phyloP scores from a whole-genome alignment of 2,113 vertebrate species.

The Notarius lentiginosus region DNA sequence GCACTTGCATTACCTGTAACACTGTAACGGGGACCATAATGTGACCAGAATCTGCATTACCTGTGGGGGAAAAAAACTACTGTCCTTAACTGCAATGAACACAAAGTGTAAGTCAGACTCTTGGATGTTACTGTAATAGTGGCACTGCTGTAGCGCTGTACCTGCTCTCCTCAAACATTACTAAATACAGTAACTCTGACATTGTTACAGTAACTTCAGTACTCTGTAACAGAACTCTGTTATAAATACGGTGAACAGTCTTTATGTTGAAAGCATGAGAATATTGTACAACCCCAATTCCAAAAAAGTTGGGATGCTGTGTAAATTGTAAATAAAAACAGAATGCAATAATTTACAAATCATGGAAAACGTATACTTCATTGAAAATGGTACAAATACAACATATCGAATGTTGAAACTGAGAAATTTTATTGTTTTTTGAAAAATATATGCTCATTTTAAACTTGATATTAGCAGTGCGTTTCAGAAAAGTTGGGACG shows the following conservation, averaged over 20 bases:
- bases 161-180: background rate
- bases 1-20: too few species aligned
- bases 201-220: background rate
- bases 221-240: background rate
- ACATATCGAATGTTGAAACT: too few species aligned
- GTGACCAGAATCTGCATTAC: background rate
- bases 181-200: background rate
- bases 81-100: background rate
- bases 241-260: background rate
- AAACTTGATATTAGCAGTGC: too few species aligned
- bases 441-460: too few species aligned
- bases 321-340: too few species aligned
- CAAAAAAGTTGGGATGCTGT: too few species aligned
- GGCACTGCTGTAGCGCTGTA: background rate
- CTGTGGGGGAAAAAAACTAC: background rate
- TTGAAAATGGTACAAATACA: too few species aligned
- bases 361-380: too few species aligned
- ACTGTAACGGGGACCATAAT: background rate
- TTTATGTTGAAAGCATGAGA: background rate
- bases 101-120: background rate
- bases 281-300: background rate
- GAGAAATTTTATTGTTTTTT: too few species aligned
- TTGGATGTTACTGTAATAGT: background rate
- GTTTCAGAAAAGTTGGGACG: too few species aligned
- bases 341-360: too few species aligned